phyloP scores from a whole-genome alignment of 1,140 invertebrate genomes.

The Araneus ventricosus region DNA sequence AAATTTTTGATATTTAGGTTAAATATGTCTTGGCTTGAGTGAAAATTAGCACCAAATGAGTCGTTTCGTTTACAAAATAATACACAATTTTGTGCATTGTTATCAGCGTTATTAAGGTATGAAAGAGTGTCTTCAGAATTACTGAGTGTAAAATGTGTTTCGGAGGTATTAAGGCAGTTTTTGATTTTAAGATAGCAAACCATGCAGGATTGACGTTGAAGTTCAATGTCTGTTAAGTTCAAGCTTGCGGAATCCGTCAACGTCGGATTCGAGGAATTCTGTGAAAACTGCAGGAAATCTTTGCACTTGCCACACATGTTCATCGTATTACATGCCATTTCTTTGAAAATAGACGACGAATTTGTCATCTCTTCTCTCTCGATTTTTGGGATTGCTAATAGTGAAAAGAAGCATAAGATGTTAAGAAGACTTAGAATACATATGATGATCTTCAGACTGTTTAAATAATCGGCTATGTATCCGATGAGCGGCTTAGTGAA shows the following conservation, averaged over 20 bases:
- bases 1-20: background rate
- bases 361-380: background rate
- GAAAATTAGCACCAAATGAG: background rate
- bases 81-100: background rate
- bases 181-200: background rate
- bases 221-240: background rate
- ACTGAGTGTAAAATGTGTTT: too few species aligned
- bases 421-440: slow-evolving; percentile 61
- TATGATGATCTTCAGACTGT: slow-evolving; percentile 77
- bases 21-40: background rate
- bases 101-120: background rate
- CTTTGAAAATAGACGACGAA: background rate
- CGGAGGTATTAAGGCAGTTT: background rate
- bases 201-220: background rate
- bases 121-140: too few species aligned
- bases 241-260: background rate
- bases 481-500: slow-evolving; percentile 79
- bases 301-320: background rate
- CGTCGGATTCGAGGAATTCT: background rate
- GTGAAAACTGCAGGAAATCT: background rate
- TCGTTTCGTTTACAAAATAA: background rate
- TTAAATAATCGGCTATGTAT: slow-evolving; percentile 78
- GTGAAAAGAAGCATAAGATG: background rate
- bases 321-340: background rate
- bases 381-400: slow-evolving; percentile 9